Evolutionary conservation across 2,888 invertebrate genomes (phyloP), one percentile per base, ranked within the genome.

Genomic region (Imbricaverruca yamaguchii): DNA sequence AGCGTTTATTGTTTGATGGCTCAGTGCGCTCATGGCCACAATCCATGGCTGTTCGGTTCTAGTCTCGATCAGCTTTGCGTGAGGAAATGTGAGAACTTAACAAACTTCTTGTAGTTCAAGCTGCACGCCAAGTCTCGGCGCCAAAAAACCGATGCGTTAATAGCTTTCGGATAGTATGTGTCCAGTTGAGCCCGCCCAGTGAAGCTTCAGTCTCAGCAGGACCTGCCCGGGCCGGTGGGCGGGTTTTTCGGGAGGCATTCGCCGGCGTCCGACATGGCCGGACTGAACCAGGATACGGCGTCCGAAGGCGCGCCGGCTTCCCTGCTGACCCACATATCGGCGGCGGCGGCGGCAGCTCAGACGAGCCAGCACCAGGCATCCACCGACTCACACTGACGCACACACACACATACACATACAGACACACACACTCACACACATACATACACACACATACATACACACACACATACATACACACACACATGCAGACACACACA

Each of bases 341-440:
- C 21, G n/a, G n/a, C n/a, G n/a, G n/a, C n/a, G 63, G 21, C 39
- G 4, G 39, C 39, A 39, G 39, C 39, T 39, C 39, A 39, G 39
- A 39, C 39, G 6, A 15, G 69, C 69, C 39, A 15, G 69, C 69
- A 13, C n/a, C 63, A 21, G 69, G 13, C 39, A 15, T 39, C 69
- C 69, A n/a, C 65, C 65, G 65, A 7, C n/a, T 9, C n/a, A n/a
- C n/a, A 12, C 65, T 9, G n/a, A 7, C 65, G 39, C 69, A 12
- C 9, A 9, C 7, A 10, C 77, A 15, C 53, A 55, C 18, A 55
- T 6, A 18, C 77, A 56, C 77, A 21, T 55, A 56, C 77, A 77
- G 7, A 77, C 74, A 77, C 74, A 25, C 74, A 25, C 39, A 55
- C 74, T 18, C 69, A 69, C 53, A 77, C 53, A 77, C 18, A 77